A percentile compares a stretch with the other conserved stretches of the same genome.
phyloP scores from a whole-genome alignment of 2,888 invertebrate species.

The Priocnemis perturbator region DNA sequence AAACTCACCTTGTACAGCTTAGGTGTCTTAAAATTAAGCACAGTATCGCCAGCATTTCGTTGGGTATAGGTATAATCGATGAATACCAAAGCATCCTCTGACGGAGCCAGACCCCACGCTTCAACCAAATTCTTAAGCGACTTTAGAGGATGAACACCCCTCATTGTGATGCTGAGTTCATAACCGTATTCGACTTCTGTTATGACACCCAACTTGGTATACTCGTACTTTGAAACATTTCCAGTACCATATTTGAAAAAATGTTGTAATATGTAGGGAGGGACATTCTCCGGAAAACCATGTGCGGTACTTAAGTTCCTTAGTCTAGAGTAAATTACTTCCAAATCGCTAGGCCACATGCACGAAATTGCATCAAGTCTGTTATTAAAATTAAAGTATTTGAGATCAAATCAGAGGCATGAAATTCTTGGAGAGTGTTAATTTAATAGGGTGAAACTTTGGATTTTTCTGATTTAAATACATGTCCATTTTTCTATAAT shows the following conservation, averaged over 20 bases:
- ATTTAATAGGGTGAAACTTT: too few species aligned
- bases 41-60: slow-evolving; percentile 82
- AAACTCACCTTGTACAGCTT: slow-evolving; percentile 83
- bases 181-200: slow-evolving; percentile 84
- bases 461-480: too few species aligned
- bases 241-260: slow-evolving; percentile 85
- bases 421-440: too few species aligned
- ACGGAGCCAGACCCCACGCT: slow-evolving; percentile 82
- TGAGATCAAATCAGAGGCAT: too few species aligned
- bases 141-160: slow-evolving; percentile 80
- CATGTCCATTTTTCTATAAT: too few species aligned
- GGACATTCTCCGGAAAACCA: slow-evolving; percentile 80
- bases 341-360: slow-evolving; percentile 86
- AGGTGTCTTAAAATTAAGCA: slow-evolving; percentile 83
- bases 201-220: slow-evolving; percentile 78
- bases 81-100: slow-evolving; percentile 82
- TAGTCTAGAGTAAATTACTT: slow-evolving; percentile 80
- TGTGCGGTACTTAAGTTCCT: slow-evolving; percentile 80
- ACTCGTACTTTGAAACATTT: slow-evolving; percentile 72
- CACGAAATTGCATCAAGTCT: slow-evolving; percentile 88
- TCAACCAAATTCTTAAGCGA: slow-evolving; percentile 82
- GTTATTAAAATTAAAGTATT: slow-evolving; percentile 15
- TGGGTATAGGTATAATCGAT: slow-evolving; percentile 96
- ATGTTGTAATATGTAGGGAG: slow-evolving; percentile 85
- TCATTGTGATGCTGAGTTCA: slow-evolving; percentile 78